Evolutionary conservation across 2,113 vertebrate genomes (phyloP).

Genomic region (Pteronura brasiliensis): DNA sequence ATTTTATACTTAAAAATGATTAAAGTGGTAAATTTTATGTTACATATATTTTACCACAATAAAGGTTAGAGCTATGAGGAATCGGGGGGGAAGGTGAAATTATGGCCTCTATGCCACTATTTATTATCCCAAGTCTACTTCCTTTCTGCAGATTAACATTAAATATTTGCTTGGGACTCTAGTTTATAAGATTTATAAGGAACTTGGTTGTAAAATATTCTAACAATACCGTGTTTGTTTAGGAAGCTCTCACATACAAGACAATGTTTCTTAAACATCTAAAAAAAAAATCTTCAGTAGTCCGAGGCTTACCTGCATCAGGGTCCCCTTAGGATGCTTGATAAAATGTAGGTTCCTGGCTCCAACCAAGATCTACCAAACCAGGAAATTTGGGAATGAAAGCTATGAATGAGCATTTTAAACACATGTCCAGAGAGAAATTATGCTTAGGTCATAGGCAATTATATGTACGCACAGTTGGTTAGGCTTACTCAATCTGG

Average conservation of each 20-base stretch:
- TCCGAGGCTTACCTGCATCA: neutral
- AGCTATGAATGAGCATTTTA: neutral
- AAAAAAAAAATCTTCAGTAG: neutral
- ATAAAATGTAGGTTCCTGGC: neutral
- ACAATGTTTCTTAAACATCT: neutral
- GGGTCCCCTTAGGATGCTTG: neutral
- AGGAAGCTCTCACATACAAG: neutral
- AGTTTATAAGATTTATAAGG: neutral
- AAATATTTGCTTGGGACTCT: constrained; percentile 11
- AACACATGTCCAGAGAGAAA: constrained; percentile 15
- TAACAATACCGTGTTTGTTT: neutral
- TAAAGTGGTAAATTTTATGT: neutral
- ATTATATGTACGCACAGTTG: neutral
- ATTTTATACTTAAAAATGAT: neutral
- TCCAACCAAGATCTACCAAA: neutral
- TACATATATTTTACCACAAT: neutral
- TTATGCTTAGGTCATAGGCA: neutral
- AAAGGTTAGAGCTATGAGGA: neutral
- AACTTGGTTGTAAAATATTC: neutral
- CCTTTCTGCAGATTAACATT: neutral
- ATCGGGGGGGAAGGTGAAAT: neutral
- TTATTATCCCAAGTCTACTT: neutral
- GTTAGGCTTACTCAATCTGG: neutral
- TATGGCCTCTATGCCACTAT: neutral
- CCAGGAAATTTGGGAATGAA: neutral